Conservation (phyloP, 2,113 vertebrate species). For the Melanotaenia duboulayi region DNA sequence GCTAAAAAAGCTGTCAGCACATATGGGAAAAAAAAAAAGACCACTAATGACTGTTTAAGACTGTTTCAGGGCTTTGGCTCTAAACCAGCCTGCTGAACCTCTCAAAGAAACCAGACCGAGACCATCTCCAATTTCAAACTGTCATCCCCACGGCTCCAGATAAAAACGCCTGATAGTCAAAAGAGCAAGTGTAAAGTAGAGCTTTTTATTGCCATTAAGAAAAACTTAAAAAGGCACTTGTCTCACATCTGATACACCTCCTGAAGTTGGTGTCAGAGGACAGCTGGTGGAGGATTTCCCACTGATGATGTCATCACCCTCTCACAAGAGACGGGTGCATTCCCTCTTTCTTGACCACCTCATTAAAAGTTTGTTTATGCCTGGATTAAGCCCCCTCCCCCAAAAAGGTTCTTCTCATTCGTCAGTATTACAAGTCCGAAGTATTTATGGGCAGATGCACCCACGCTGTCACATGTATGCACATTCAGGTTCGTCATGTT, state of each 20-base stretch:
- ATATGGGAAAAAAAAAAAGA: conserved; percentile 17
- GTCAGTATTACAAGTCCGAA: conserved; percentile 8
- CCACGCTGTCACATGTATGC: too few species aligned
- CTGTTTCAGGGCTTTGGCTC: conserved; percentile 39
- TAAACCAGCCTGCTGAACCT: conserved; percentile 37
- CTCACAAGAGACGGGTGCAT: neutral
- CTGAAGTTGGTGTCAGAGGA: conserved; percentile 48
- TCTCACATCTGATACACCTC: conserved; percentile 11
- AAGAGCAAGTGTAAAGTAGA: neutral
- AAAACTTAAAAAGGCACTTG: neutral
- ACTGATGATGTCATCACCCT: conserved; percentile 48
- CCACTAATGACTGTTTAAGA: conserved; percentile 51
- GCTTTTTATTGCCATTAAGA: neutral
- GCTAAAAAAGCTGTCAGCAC: conserved; percentile 35
- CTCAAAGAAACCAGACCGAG: conserved; percentile 32
- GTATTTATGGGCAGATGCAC: neutral
- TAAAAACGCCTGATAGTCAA: conserved; percentile 8
- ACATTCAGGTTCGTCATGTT: too few species aligned
- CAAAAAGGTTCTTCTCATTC: conserved; percentile 13
- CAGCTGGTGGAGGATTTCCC: conserved; percentile 68
- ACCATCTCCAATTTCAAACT: neutral
- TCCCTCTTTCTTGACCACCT: conserved; percentile 12
- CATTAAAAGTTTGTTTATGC: conserved; percentile 14
- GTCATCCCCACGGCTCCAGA: neutral
- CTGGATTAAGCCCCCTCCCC: conserved; percentile 18